A percentile compares a stretch with the other conserved stretches of the same genome.
Conservation (phyloP, 2,888 invertebrate species). For the Tricholauxania praeusta region DNA sequence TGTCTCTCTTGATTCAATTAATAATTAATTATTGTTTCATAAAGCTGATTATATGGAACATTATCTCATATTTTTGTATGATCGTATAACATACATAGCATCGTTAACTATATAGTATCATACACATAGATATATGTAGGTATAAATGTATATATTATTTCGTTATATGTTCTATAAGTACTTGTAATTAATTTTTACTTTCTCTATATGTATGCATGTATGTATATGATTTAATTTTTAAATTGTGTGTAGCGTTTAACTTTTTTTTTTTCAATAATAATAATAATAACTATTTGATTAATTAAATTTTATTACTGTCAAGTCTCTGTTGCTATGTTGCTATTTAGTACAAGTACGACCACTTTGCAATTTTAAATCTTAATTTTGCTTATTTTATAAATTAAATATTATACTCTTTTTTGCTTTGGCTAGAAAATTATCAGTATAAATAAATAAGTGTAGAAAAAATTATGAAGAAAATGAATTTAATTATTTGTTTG, state of each 20-base stretch:
- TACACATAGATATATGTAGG: slow-evolving; percentile 4
- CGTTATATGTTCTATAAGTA: slow-evolving; percentile 22
- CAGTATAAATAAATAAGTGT: too few species aligned
- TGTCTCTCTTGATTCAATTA: slow-evolving; percentile 20
- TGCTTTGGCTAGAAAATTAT: too few species aligned
- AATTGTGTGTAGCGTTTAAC: background rate
- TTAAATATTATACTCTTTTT: background rate
- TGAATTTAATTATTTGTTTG: too few species aligned
- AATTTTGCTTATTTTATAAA: background rate
- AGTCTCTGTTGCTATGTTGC: slow-evolving; percentile 29
- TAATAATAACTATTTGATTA: too few species aligned
- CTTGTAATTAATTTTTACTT: slow-evolving; percentile 6
- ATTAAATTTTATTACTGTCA: background rate
- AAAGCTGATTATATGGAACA: slow-evolving; percentile 50
- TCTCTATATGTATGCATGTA: background rate
- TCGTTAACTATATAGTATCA: background rate
- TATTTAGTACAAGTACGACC: slow-evolving; percentile 12
- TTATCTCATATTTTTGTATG: slow-evolving; percentile 38
- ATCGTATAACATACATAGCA: slow-evolving; percentile 14
- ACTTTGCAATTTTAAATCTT: background rate
- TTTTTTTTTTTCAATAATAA: slow-evolving; percentile 6
- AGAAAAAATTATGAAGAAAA: too few species aligned
- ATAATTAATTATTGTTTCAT: slow-evolving; percentile 47
- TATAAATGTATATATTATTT: slow-evolving; percentile 13
- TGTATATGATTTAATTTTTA: slow-evolving; percentile 14